Evolutionary conservation across 2,113 vertebrate species (phyloP), one percentile per base, ranked within the genome.

Genomic region (Desmodus rotundus): DNA sequence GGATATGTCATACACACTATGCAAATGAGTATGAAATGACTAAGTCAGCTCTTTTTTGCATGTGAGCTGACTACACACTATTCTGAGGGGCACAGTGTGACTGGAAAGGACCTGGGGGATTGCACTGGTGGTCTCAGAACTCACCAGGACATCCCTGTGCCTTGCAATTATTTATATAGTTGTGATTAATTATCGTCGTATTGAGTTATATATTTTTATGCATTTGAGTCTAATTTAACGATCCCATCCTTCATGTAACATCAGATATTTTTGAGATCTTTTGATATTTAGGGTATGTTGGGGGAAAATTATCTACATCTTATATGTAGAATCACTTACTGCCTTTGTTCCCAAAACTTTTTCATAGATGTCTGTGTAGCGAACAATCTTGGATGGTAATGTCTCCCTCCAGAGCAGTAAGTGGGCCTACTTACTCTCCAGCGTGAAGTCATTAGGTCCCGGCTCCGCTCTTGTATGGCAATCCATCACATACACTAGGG

Each of bases 141-240:
- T 92, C 43, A 73, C 31, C 12, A 13, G 72, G 38, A 4, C 61
- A 43, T 36, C 14, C 56, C 24, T 56, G 11, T 65, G 38, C 24
- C n/a, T 68, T 72, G 50, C 1, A 19, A 38, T 95, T 78, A 96
- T 15, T 81, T 76, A 31, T 52, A 47, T 58, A 28, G 15, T 70
- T 93, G 19, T 95, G 63, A 86, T 45, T 95, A 70, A 86, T 45
- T 88, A 76, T 56, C 20, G 65, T 11, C 54, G n/a, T 50, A 72
- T 41, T 38, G 41, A 88, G 31, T 56, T 24, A 24, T 13, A 65
- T 28, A 33, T 76, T 61, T 87, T 80, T 24, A 88, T 50, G 68
- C 20, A 76, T 31, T 92, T 65, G 36, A 38, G 13, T 95, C 65
- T 88, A 31, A 93, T 67, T 85, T 76, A 31, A 47, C 4, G 28